Percentiles rank a stretch among this genome's conserved stretches.
phyloP scores from a whole-genome alignment of 2,797 vertebrate species.

The Geotria australis region DNA sequence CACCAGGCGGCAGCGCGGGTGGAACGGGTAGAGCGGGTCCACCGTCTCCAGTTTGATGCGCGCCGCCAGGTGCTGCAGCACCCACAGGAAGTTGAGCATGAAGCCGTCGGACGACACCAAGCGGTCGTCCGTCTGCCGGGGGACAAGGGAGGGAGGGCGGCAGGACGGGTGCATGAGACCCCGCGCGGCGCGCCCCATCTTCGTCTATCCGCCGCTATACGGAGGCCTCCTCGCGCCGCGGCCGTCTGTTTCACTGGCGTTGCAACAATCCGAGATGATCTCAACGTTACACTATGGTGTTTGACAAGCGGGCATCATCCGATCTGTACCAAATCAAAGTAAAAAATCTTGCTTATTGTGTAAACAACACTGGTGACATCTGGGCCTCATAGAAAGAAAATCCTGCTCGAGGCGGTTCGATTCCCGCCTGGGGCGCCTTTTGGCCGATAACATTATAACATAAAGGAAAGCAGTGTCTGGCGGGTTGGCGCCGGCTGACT shows the following conservation, averaged over 20 bases:
- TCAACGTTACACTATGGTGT: not conserved
- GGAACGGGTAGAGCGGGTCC: conserved; percentile 80
- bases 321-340: too few species aligned
- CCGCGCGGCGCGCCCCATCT: not conserved
- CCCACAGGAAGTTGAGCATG: conserved; percentile 96
- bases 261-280: not conserved
- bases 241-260: not conserved
- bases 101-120: conserved; percentile 88
- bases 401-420: too few species aligned
- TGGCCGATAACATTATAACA: too few species aligned
- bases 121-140: conserved; percentile 57
- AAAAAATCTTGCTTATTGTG: too few species aligned
- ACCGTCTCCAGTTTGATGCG: conserved; percentile 96
- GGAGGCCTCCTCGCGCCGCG: not conserved
- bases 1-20: conserved; percentile 54
- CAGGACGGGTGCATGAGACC: not conserved
- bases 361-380: too few species aligned
- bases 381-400: too few species aligned
- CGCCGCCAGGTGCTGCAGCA: conserved; percentile 80
- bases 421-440: too few species aligned
- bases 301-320: too few species aligned
- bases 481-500: too few species aligned
- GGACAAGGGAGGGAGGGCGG: not conserved
- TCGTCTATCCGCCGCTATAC: not conserved
- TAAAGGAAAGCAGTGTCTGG: too few species aligned